Evolutionary conservation across 2,797 vertebrate species (phyloP), one percentile per base, ranked within the genome.

Genomic region (Novumbra hubbsi): DNA sequence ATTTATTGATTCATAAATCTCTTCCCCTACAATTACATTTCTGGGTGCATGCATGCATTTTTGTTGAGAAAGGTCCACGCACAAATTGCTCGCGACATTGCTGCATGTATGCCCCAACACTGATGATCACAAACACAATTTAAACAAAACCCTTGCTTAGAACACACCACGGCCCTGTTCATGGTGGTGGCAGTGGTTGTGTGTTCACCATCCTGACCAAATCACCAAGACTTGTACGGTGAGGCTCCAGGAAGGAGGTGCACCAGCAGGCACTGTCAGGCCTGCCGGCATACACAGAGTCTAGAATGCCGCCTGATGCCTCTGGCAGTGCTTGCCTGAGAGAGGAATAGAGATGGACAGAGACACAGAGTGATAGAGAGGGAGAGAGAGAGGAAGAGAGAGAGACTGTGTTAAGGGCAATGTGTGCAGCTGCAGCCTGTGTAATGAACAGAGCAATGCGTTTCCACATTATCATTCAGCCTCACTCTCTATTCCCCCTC

Each of bases 401-500:
- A 52, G 72, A n/a, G 14, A 88, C 88, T 89, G 87, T 89, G 88
- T 89, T 77, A 77, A 72, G 83, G 81, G 90, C 90, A 90, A 91
- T 88, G 81, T 28, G 90, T 94, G 94, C 95, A 97, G 96, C 95
- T 98, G 96, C 92, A 90, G 89, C 84, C 88, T 91, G 91, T 92
- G 93, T 93, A 93, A 93, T 94, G 92, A 94, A 93, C 91, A 91
- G 90, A 78, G 79, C 88, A 84, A 84, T 90, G 85, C 88, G 74
- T 92, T 92, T 90, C 84, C 94, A 95, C 93, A 94, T 96, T 96
- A 96, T 95, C 93, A 95, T 95, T 94, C 93, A 94, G 89, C 84
- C 87, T 89, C 79, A 82, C 85, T 83, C 89, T 81, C 86, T 77
- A 88, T 89, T 38, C 86, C 88, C 84, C 86, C 92, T 96, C 95